A percentile compares a stretch with the other conserved stretches of the same genome.
Conservation (phyloP, 2,113 vertebrate genomes). For the Corythoichthys intestinalis region DNA sequence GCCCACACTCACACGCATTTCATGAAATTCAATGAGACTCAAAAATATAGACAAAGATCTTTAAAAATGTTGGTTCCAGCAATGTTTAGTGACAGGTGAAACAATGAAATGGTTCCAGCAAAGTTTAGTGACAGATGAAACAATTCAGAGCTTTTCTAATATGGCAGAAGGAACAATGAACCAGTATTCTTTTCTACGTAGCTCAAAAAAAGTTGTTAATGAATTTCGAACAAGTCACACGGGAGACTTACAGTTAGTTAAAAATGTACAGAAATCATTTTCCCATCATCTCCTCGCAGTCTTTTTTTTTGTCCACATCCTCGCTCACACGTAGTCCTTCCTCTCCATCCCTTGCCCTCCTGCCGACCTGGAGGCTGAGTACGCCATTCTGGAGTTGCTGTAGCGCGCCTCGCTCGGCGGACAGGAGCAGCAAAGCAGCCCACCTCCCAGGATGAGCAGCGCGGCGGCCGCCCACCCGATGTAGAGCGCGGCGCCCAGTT, state of each 20-base stretch:
- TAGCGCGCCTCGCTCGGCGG: conserved; percentile 66
- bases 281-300: conserved; percentile 17
- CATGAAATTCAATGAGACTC: too few relatives aligned
- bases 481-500: conserved; percentile 71
- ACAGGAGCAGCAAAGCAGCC: conserved; percentile 73
- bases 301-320: background rate
- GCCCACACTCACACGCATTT: too few relatives aligned
- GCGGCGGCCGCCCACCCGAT: conserved; percentile 70
- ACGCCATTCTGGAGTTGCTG: conserved; percentile 67
- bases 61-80: too few relatives aligned
- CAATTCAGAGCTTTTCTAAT: too few relatives aligned
- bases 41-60: too few relatives aligned
- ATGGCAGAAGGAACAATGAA: too few relatives aligned
- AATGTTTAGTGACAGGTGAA: too few relatives aligned
- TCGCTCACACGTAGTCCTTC: conserved; percentile 71
- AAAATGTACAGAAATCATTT: background rate
- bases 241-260: background rate
- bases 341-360: conserved; percentile 60
- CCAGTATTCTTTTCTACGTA: background rate
- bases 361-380: conserved; percentile 58
- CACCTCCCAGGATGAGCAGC: conserved; percentile 67
- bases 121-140: too few relatives aligned
- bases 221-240: background rate
- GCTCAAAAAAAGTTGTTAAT: background rate
- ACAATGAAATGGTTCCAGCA: too few relatives aligned